phyloP scores from a whole-genome alignment of 1,140 invertebrate species.

The Phenacoccus solenopsis region DNA sequence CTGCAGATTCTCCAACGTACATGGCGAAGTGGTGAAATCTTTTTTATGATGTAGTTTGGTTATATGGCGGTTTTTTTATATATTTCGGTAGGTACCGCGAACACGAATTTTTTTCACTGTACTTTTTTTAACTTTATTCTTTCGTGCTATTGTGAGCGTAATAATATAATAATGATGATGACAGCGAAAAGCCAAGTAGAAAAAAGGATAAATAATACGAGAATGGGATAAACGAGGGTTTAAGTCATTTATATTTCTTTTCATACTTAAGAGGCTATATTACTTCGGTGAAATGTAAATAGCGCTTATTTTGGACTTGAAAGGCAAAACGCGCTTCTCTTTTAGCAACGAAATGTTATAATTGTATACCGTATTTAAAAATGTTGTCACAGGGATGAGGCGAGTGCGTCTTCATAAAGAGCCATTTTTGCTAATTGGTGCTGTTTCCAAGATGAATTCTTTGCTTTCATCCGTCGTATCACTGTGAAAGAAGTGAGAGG shows the following conservation, averaged over 20 bases:
- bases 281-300: background rate
- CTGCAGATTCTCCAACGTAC: background rate
- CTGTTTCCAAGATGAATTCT: no score
- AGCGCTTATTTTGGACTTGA: constrained; percentile 5
- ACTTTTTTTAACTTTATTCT: background rate
- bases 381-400: no score
- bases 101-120: background rate
- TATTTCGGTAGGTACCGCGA: background rate
- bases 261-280: constrained; percentile 13
- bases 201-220: background rate
- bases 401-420: background rate
- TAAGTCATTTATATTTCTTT: constrained; percentile 16
- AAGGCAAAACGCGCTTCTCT: background rate
- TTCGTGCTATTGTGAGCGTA: background rate
- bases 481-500: no score
- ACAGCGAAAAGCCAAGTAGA: background rate
- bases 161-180: constrained; percentile 18
- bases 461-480: no score
- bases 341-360: background rate
- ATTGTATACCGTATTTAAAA: background rate
- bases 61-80: background rate
- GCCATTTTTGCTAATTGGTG: background rate
- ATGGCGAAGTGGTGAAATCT: background rate
- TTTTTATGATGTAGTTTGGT: background rate
- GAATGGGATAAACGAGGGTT: constrained; percentile 10